Conservation (phyloP, 2,797 vertebrate species). For the Chelidonichthys spinosus region DNA sequence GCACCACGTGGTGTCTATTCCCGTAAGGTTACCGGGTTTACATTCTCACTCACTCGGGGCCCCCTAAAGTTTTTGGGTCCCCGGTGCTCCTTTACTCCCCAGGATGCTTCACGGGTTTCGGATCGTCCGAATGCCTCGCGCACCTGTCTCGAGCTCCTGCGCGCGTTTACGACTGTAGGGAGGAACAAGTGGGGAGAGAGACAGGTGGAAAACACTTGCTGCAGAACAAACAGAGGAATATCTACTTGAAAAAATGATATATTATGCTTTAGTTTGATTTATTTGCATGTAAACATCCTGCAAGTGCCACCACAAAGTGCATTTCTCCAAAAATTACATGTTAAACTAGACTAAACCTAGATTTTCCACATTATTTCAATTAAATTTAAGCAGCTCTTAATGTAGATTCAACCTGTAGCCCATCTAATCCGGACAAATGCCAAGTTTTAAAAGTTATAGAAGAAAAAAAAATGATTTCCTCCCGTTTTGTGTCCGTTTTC, state of each 20-base stretch:
- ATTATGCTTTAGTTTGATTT: background rate
- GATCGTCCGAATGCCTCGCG: conserved; percentile 69
- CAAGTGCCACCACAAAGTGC: background rate
- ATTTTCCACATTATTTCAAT: background rate
- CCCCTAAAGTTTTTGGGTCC: conserved; percentile 12
- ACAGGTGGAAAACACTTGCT: conserved; percentile 79
- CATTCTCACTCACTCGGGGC: background rate
- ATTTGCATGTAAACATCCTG: background rate
- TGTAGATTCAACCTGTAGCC: background rate
- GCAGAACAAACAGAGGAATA: conserved; percentile 30
- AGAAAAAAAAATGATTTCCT: background rate
- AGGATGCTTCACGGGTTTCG: conserved; percentile 69
- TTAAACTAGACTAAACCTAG: background rate
- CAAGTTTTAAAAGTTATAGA: background rate
- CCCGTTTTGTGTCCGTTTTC: conserved; percentile 23
- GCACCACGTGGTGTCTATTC: background rate
- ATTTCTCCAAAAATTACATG: background rate
- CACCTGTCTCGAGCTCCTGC: conserved; percentile 72
- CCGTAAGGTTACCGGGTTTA: no score
- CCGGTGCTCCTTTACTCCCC: conserved; percentile 17
- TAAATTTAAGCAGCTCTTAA: background rate
- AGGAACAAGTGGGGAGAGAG: conserved; percentile 70
- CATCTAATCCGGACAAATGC: background rate
- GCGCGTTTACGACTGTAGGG: conserved; percentile 48
- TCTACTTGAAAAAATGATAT: background rate